Base-by-base conservation (phyloP, 2,888 invertebrate species). In the Nomada ruficornis region DNA sequence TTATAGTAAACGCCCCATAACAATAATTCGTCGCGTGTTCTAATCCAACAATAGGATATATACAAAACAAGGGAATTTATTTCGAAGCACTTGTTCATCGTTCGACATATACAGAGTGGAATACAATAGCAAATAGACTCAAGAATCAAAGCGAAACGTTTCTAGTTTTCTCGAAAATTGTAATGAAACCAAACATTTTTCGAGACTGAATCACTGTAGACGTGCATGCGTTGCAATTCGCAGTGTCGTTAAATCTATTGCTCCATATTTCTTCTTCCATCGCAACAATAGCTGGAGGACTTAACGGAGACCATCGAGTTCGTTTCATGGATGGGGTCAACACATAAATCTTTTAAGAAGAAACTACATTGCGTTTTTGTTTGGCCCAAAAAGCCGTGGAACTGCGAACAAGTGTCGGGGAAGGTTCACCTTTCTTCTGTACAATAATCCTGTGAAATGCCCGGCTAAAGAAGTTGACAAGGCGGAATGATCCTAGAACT, bases 341-440 rank as follows among this genome's bases (percentile, higher is more conserved):
- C 55, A 3, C 47, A 71, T 76, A 76, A 76, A 76, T 76, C 76
- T 55, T 47, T 23, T 5, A 0, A 23, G 72, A 50, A 71, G 55
- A 29, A 55, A 76, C 72, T 55, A 5, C 23, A 55, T 47, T 55
- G n/a, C 23, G 72, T 57, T 29, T 47, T 50, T 62, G 72, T 29
- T 29, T 29, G 69, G 23, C 20, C 69, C 29, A 69, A 63, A 76
- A 71, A 70, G 44, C 29, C 54, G 71, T 7, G 55, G 44, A 55
- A 36, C 72, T 23, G 13, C 18, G 62, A 76, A 55, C 55, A 55
- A 62, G 62, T n/a, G 72, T 57, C 44, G 44, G 13, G 42, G 54
- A 54, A n/a, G 54, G 42, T 63, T 72, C 23, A 9, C 29, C 60
- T 62, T 54, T 55, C 71, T 70, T 63, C 47, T 18, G 4, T 20